A percentile compares a stretch with the other conserved stretches of the same genome.
Evolutionary conservation across 1,140 invertebrate genomes (phyloP).

Genomic region (Octopus bimaculoides): DNA sequence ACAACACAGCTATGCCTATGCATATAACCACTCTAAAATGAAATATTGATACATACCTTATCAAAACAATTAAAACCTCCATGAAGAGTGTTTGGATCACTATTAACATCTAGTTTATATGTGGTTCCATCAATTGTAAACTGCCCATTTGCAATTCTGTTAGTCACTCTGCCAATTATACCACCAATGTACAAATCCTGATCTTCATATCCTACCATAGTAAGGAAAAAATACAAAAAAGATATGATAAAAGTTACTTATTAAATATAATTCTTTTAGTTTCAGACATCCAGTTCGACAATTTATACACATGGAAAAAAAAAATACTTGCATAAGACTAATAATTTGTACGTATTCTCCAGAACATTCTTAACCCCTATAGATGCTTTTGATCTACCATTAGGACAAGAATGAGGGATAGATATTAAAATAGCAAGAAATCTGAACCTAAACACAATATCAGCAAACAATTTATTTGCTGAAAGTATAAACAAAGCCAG

Average conservation of each 20-base stretch:
- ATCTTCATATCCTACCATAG: conserved; percentile 36
- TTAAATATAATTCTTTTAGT: too few species aligned
- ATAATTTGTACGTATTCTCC: too few species aligned
- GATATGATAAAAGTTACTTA: not conserved
- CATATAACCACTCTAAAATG: not conserved
- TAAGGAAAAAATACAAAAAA: not conserved
- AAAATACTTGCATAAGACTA: too few species aligned
- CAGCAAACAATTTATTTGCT: too few species aligned
- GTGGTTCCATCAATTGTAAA: conserved; percentile 70
- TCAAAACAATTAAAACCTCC: conserved; percentile 85
- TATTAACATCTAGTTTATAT: conserved; percentile 75
- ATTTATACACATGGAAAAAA: too few species aligned
- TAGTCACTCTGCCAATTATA: conserved; percentile 83
- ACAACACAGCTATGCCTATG: not conserved
- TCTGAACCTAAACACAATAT: too few species aligned
- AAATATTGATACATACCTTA: conserved; percentile 62
- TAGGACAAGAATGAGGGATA: too few species aligned
- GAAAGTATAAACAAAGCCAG: too few species aligned
- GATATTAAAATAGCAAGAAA: too few species aligned
- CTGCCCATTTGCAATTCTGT: conserved; percentile 71
- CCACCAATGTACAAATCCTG: conserved; percentile 74
- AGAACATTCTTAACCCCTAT: too few species aligned
- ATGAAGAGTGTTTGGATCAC: conserved; percentile 74
- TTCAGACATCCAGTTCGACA: too few species aligned
- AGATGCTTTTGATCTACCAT: too few species aligned